These are phyloP conservation scores for Semotilus atromaculatus DNA, from an alignment of 2,797 vertebrate genomes.

Conservation along the genomic window DNA sequence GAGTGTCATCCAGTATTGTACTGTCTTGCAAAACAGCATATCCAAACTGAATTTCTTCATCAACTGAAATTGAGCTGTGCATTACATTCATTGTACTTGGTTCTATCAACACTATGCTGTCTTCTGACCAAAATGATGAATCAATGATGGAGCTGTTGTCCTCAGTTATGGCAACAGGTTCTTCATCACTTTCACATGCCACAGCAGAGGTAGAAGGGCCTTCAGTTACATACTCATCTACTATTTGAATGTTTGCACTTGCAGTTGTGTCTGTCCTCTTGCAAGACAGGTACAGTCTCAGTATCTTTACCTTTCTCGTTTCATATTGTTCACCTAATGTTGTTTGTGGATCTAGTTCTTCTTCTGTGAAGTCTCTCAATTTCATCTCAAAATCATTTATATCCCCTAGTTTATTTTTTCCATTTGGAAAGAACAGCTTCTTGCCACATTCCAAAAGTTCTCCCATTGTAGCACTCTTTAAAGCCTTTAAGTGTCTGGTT, in stretches of 20 bases:
- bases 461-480: slow-evolving; percentile 1
- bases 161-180: neutral
- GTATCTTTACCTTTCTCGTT: neutral
- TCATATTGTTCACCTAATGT: neutral
- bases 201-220: neutral
- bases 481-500: slow-evolving; percentile 13
- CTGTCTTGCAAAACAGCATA: slow-evolving; percentile 5
- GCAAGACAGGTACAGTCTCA: slow-evolving; percentile 8
- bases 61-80: slow-evolving; percentile 4
- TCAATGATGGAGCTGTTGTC: neutral
- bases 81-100: neutral
- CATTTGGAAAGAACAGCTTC: slow-evolving; percentile 8
- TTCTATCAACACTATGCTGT: neutral
- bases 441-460: neutral
- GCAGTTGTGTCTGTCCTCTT: neutral
- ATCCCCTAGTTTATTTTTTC: slow-evolving; percentile 1
- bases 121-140: neutral
- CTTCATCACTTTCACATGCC: neutral
- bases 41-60: slow-evolving; percentile 22
- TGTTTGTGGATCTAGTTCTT: slow-evolving; percentile 1
- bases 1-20: slow-evolving; percentile 15
- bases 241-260: neutral
- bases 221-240: neutral
- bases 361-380: slow-evolving; percentile 11
- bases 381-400: neutral